phyloP scores from a whole-genome alignment of 2,797 vertebrate genomes.

The Anas bahamensis region DNA sequence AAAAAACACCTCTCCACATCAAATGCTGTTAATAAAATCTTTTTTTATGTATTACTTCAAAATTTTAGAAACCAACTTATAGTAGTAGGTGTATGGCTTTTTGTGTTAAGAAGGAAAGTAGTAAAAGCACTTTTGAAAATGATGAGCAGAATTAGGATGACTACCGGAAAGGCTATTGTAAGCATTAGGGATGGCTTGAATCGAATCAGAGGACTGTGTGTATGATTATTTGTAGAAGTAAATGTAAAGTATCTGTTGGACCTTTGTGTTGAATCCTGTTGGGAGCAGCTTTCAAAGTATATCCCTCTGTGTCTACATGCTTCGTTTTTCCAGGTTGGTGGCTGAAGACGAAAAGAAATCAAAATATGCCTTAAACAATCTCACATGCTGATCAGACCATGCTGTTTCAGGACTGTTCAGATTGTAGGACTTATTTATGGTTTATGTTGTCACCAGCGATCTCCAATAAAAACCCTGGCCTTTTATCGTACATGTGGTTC shows the following conservation, averaged over 20 bases:
- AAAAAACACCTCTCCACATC: not conserved
- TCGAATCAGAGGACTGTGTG: conserved; percentile 11
- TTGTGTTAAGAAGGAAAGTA: not conserved
- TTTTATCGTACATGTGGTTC: conserved; percentile 34
- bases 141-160: conserved; percentile 7
- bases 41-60: not conserved
- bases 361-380: conserved; percentile 33
- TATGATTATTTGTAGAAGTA: conserved; percentile 55
- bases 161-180: not conserved
- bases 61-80: not conserved
- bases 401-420: not conserved
- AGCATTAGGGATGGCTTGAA: conserved; percentile 14
- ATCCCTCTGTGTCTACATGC: not conserved
- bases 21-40: not conserved
- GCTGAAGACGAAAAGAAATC: conserved; percentile 51
- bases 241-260: conserved; percentile 55
- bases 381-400: not conserved
- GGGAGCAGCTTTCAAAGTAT: conserved; percentile 34
- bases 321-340: conserved; percentile 21
- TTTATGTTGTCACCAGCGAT: conserved; percentile 26
- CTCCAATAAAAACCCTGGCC: conserved; percentile 32
- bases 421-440: conserved; percentile 4
- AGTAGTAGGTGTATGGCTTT: not conserved
- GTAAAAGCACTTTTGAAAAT: not conserved
- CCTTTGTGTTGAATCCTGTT: not conserved